Evolutionary conservation across 2,888 invertebrate genomes (phyloP).

Genomic region (Apamea epomidion): DNA sequence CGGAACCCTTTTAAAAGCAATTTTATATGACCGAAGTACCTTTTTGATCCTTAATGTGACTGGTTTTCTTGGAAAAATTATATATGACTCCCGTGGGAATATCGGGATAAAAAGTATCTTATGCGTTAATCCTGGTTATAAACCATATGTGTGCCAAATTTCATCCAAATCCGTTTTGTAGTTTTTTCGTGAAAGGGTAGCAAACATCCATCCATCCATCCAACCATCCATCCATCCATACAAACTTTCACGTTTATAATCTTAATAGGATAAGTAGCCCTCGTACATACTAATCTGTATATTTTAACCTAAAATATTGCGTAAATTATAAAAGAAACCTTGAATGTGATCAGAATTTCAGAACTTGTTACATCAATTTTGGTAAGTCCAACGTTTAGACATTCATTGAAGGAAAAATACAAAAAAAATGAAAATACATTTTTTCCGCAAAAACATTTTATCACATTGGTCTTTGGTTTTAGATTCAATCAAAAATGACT

Average conservation of each 20-base stretch:
- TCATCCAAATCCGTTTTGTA: no score
- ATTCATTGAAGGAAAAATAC: slow-evolving; percentile 1
- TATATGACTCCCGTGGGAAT: no score
- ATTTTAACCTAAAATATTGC: neutral
- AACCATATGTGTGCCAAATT: no score
- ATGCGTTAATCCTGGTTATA: no score
- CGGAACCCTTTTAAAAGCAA: slow-evolving; percentile 57
- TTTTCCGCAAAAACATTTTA: neutral
- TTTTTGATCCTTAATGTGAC: slow-evolving; percentile 41
- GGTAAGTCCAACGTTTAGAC: neutral
- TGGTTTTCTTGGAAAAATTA: slow-evolving; percentile 18
- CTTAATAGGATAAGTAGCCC: no score
- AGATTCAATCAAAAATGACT: slow-evolving; percentile 9
- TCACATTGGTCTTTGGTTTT: slow-evolving; percentile 4
- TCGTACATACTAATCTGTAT: neutral
- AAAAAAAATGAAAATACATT: neutral
- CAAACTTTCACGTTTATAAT: no score
- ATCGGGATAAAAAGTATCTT: no score
- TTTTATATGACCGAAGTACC: slow-evolving; percentile 46
- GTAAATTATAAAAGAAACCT: neutral
- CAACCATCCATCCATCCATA: no score
- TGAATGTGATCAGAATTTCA: neutral
- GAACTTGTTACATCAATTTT: neutral
- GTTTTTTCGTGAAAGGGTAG: no score
- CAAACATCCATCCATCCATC: no score